Evolutionary conservation across 2,113 vertebrate genomes (phyloP), one percentile per base, ranked within the genome.

Genomic region (Prunella himalayana): DNA sequence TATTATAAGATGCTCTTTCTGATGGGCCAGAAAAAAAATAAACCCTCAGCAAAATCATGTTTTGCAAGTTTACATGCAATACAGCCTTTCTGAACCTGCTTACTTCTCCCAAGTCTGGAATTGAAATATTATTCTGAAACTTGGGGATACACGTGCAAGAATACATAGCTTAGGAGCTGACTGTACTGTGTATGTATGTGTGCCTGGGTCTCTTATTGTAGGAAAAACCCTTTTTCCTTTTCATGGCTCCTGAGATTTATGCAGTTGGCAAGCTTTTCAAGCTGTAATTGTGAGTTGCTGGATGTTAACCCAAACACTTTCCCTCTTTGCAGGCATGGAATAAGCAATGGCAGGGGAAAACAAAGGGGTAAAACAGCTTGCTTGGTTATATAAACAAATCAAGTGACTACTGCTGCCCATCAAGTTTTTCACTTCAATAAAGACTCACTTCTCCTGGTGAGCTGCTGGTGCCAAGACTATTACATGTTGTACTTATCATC

Each of bases 291-390:
- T 77, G 64, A 82, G 76, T 88, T 2, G 6, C 60, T 93, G 85
- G 68, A 86, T 90, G 82, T 51, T 92, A 95, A 96, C 92, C 47
- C 92, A 82, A 90, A 88, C 82, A 85, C 71, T 82, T 79, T 35
- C 51, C 94, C 56, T 83, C 42, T 95, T 75, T 93, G 44, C 6
- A n/a, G 3, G 2, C 39, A 25, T 21, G n/a, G 61, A 93, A 73
- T 28, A 92, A 89, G 30, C 47, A 93, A 18, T 22, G 7, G 28
- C 2, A 61, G 25, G 18, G 11, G 0, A 3, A 33, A 57, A 68
- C 27, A 65, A 91, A 91, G 68, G 84, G 47, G 41, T 17, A 64
- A 86, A 81, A 6, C 60, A 88, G 68, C 60, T 90, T 90, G 35
- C 23, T 49, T 94, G 37, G 47, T 86, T 93, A 15, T 64, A 71